phyloP scores from a whole-genome alignment of 2,888 invertebrate species.

The Griposia aprilina region DNA sequence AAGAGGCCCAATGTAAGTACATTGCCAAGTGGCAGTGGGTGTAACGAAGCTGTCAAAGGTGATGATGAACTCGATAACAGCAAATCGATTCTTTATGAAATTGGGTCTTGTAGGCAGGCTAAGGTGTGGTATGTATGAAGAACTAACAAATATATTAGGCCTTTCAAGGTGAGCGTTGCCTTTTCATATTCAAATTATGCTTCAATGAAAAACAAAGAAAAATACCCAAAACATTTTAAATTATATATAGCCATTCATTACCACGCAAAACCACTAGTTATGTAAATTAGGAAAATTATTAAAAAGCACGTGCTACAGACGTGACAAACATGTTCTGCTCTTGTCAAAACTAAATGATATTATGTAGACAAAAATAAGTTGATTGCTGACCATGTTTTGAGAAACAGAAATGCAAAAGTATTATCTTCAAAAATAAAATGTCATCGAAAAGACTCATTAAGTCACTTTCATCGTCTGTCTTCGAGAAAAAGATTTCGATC shows the following conservation, averaged over 20 bases:
- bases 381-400: background rate
- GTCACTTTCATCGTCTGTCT: background rate
- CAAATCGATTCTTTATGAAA: background rate
- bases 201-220: conserved; percentile 4
- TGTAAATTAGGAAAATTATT: conserved; percentile 45
- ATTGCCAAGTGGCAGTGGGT: no score
- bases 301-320: conserved; percentile 38
- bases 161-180: background rate
- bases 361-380: background rate
- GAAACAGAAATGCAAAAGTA: background rate
- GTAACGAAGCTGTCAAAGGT: background rate
- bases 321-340: conserved; percentile 17
- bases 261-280: conserved; percentile 29
- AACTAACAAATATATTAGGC: conserved; percentile 10
- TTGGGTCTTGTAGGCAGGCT: no score
- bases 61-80: background rate
- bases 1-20: background rate
- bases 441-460: background rate
- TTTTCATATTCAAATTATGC: background rate
- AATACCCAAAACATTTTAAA: background rate
- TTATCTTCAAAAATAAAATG: conserved; percentile 1
- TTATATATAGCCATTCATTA: conserved; percentile 17
- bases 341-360: conserved; percentile 10
- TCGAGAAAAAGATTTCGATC: conserved; percentile 16
- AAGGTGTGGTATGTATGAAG: no score